Evolutionary conservation across 2,888 invertebrate species (phyloP).

Genomic region (Sussaba pulchella): DNA sequence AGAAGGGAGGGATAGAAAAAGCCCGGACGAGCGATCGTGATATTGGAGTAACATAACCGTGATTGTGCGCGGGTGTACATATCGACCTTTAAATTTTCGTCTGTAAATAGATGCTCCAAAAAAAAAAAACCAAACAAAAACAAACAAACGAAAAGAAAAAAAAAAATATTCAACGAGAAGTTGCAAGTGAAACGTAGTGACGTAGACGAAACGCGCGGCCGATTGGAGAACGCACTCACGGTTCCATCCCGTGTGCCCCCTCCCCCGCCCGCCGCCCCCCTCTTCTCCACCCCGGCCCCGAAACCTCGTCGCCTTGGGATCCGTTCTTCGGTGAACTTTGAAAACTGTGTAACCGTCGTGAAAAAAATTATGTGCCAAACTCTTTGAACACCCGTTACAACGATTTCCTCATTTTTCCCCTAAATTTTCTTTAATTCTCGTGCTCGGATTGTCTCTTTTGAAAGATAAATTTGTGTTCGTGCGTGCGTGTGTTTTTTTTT

Average conservation of each 20-base stretch:
- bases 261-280: not conserved
- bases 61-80: conserved; percentile 18
- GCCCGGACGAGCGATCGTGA: not conserved
- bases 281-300: not conserved
- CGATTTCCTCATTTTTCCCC: too few relatives aligned
- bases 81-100: not conserved
- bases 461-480: too few relatives aligned
- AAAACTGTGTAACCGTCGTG: conserved; percentile 10
- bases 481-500: too few relatives aligned
- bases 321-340: conserved; percentile 32
- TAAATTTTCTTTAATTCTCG: too few relatives aligned
- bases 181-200: conserved; percentile 23
- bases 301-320: not conserved
- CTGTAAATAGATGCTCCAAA: not conserved
- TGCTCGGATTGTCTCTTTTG: too few relatives aligned
- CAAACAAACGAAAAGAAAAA: not conserved
- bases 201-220: conserved; percentile 12
- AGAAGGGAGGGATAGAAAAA: not conserved
- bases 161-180: not conserved
- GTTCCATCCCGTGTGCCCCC: too few relatives aligned
- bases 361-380: too few relatives aligned
- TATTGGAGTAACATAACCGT: not conserved
- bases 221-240: conserved; percentile 24
- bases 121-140: not conserved
- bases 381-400: too few relatives aligned